These are phyloP conservation scores for Pipra filicauda DNA, from an alignment of 2,113 vertebrate genomes.

Conservation along the genomic window DNA sequence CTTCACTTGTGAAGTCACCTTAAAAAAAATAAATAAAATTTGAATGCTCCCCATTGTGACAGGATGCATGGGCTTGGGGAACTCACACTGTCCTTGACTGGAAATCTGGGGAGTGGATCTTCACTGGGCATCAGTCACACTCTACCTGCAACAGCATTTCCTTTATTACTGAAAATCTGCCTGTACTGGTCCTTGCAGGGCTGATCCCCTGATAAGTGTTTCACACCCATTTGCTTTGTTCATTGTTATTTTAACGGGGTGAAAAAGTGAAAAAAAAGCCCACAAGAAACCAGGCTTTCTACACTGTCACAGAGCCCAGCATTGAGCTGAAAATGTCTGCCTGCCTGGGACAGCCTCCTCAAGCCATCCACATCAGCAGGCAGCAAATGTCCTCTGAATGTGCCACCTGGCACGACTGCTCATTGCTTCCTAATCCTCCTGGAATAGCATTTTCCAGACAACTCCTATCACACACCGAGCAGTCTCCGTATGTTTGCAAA, in stretches of 20 bases:
- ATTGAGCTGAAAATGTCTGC: not conserved
- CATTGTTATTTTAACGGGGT: not conserved
- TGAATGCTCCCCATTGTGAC: not conserved
- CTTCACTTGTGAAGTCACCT: not conserved
- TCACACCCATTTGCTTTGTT: not conserved
- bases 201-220: not conserved
- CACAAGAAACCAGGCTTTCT: not conserved
- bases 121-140: not conserved
- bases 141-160: not conserved
- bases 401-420: not conserved
- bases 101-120: not conserved
- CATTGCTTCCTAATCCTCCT: not conserved
- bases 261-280: not conserved
- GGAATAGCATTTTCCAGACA: not conserved
- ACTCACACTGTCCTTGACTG: not conserved
- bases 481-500: not conserved
- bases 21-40: not conserved
- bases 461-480: not conserved
- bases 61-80: not conserved
- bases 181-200: not conserved
- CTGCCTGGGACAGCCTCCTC: not conserved
- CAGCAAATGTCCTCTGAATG: not conserved
- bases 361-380: not conserved
- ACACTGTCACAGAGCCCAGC: not conserved
- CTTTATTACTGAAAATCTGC: not conserved